phyloP scores from a whole-genome alignment of 2,113 vertebrate genomes.

The Ailurus styani region DNA sequence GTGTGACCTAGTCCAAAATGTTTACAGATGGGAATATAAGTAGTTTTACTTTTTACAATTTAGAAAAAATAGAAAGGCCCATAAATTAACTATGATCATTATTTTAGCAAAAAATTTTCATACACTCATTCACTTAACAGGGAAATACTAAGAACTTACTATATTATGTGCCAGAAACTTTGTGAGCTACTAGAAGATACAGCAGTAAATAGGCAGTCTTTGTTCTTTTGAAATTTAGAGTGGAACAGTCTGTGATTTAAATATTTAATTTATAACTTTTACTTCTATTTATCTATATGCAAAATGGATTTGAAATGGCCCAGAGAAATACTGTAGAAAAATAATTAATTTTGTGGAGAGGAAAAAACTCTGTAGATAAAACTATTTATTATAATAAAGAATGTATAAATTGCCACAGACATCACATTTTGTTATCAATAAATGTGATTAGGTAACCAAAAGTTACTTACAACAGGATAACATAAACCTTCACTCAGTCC shows the following conservation, averaged over 20 bases:
- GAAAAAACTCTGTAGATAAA: background rate
- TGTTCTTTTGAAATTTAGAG: slow-evolving; percentile 18
- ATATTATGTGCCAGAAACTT: background rate
- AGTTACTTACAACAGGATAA: background rate
- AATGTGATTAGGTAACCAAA: background rate
- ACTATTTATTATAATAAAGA: background rate
- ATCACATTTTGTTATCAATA: background rate
- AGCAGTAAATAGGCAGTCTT: background rate
- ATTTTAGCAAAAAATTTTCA: background rate
- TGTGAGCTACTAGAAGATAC: background rate
- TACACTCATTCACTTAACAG: background rate
- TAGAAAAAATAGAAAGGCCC: background rate
- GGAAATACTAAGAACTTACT: background rate
- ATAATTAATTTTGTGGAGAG: background rate
- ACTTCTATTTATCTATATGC: background rate
- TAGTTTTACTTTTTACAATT: background rate
- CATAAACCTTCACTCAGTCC: background rate
- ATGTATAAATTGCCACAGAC: background rate
- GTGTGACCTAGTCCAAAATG: background rate
- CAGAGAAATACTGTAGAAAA: background rate
- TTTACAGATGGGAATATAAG: background rate
- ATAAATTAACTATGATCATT: slow-evolving; percentile 8
- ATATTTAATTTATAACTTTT: background rate
- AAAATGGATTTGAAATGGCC: slow-evolving; percentile 12
- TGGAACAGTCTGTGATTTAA: background rate